Base-by-base conservation (phyloP, 2,888 invertebrate species). In the Chrysopilus asiliformis region DNA sequence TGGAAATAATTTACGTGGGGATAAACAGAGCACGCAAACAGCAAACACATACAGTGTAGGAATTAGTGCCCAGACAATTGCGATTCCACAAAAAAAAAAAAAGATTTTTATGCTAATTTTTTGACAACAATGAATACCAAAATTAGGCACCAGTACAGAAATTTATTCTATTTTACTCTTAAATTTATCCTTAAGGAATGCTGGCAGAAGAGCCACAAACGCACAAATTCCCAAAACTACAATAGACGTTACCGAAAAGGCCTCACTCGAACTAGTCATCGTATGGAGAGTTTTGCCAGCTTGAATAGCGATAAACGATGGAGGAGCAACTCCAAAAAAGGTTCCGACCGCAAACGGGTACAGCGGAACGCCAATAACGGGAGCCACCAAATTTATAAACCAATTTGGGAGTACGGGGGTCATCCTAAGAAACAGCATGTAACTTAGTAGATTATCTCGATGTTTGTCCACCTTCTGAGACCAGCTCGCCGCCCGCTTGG, bases 321-420 rank as follows among this genome's bases (percentile, higher is more conserved):
- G 97, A 30, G 97, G 95, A 1, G 89, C 93, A 9, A 94, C 94
- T 45, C 94, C 89, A 45, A 97, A 71, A 62, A 98, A 95, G 41
- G 98, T 98, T 45, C 98, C 98, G 39, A 91, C 57, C 45, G 87
- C 89, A 66, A 99, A 98, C 41, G 90, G 89, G 45, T 74, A 55
- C 42, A 97, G 63, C 2, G 95, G 94, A 24, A 99, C 95, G 49
- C 93, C 91, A 51, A 98, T 84, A 24, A 99, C 86, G 26, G 98
- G 98, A 43, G 95, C 87, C 1, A 89, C 80, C 56, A 98, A 72
- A 65, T 95, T 95, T 47, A 95, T 95, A 61, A 98, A 95, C 98
- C 98, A 98, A 64, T 99, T 98, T 6, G 98, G 98, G 51, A 98
- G 68, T 56, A 98, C 80, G 36, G 98, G 98, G 17, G 98, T 98